Percentiles rank a stretch among this genome's conserved stretches.
These are phyloP conservation scores for Protaetia brevitarsis DNA, from an alignment of 1,140 invertebrate species.

Conservation along the genomic window DNA sequence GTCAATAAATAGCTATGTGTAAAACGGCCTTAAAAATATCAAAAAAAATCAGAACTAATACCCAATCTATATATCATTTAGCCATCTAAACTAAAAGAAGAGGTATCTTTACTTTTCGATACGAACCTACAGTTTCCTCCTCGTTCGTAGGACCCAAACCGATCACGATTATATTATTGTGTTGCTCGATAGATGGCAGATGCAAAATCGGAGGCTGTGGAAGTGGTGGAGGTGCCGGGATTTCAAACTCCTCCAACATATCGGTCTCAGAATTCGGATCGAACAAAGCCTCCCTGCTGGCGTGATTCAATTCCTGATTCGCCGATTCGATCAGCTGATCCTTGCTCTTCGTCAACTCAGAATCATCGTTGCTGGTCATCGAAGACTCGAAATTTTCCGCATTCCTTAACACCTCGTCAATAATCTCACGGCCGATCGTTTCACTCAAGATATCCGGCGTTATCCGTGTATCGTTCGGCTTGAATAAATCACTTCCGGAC, in stretches of 20 bases:
- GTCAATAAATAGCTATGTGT: no score
- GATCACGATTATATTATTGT: conserved; percentile 21
- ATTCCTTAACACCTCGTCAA: neutral
- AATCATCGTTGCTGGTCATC: neutral
- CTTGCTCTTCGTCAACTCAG: neutral
- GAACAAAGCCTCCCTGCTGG: conserved; percentile 42
- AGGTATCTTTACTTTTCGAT: neutral
- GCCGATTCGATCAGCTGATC: neutral
- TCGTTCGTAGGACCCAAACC: conserved; percentile 20
- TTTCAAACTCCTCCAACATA: conserved; percentile 41
- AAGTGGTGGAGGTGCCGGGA: conserved; percentile 21
- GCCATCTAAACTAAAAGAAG: neutral
- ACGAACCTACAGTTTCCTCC: conserved; percentile 21
- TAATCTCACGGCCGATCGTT: neutral
- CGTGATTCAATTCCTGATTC: conserved; percentile 25
- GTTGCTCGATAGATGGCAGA: neutral
- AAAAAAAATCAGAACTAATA: no score
- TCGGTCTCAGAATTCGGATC: conserved; percentile 43
- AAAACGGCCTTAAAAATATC: no score
- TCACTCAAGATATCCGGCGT: no score
- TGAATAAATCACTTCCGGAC: no score
- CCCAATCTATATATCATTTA: neutral
- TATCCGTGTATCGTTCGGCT: neutral
- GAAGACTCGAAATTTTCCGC: neutral
- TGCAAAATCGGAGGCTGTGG: neutral